Percentiles rank a stretch among this genome's conserved stretches.
phyloP scores from a whole-genome alignment of 1,140 invertebrate species.

The Bombus affinis region DNA sequence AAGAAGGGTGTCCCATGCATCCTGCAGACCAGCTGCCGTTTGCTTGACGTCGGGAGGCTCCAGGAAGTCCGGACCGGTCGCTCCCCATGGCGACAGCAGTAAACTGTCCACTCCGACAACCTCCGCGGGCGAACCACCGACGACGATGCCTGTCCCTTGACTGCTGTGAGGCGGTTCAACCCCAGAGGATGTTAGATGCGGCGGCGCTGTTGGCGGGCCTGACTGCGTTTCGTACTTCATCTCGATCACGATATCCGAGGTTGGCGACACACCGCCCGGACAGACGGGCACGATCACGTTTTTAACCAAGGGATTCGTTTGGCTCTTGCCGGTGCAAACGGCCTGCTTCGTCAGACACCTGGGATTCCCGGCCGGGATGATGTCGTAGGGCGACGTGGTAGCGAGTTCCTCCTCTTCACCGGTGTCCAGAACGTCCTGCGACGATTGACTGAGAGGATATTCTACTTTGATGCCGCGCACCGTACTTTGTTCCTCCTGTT shows the following conservation, averaged over 20 bases:
- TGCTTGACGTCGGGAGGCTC: constrained; percentile 78
- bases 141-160: constrained; percentile 74
- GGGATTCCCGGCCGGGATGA: constrained; percentile 49
- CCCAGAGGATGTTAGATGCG: constrained; percentile 75
- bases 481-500: constrained; percentile 6
- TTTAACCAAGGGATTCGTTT: constrained; percentile 43
- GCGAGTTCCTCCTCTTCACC: constrained; percentile 63
- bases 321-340: constrained; percentile 22
- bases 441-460: constrained; percentile 62
- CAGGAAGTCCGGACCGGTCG: constrained; percentile 81
- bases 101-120: constrained; percentile 83
- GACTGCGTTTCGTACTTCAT: constrained; percentile 81
- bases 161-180: constrained; percentile 80
- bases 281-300: constrained; percentile 36
- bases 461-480: constrained; percentile 63
- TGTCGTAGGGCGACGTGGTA: constrained; percentile 71
- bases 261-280: constrained; percentile 53
- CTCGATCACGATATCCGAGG: constrained; percentile 69
- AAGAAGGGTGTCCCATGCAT: constrained; percentile 81
- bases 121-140: constrained; percentile 75
- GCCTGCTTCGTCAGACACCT: constrained; percentile 28
- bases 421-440: constrained; percentile 66
- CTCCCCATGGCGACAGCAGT: constrained; percentile 83
- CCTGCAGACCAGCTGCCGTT: constrained; percentile 78
- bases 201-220: constrained; percentile 72